Conservation (phyloP, 1,140 invertebrate genomes). For the Cephus cinctus region DNA sequence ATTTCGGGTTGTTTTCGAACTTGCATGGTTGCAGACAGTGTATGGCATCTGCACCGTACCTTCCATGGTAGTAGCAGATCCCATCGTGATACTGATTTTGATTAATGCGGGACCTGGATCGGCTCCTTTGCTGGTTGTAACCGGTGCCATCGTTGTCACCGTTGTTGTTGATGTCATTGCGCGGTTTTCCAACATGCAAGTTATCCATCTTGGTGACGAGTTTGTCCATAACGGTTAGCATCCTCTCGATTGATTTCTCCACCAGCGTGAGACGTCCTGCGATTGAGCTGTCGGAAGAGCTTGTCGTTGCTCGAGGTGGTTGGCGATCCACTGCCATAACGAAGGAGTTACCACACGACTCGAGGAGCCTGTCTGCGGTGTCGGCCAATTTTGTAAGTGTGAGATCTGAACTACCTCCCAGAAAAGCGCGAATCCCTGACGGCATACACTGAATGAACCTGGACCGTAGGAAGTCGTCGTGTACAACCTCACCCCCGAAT, state of each 20-base stretch:
- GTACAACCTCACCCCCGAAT: slow-evolving; percentile 12
- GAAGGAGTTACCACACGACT: background rate
- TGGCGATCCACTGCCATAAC: background rate
- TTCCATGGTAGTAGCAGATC: slow-evolving; percentile 1
- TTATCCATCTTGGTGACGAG: background rate
- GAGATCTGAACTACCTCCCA: background rate
- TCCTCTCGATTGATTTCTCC: too few relatives aligned
- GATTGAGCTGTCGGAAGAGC: too few relatives aligned
- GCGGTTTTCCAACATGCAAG: too few relatives aligned
- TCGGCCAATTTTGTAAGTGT: slow-evolving; percentile 2
- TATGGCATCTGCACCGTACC: background rate
- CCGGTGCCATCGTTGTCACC: background rate
- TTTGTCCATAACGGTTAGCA: too few relatives aligned
- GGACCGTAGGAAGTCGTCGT: slow-evolving; percentile 16
- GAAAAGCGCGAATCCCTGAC: background rate
- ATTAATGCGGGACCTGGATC: background rate
- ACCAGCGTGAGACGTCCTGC: too few relatives aligned
- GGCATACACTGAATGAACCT: slow-evolving; percentile 1
- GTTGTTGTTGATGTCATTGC: too few relatives aligned
- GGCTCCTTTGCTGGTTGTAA: background rate
- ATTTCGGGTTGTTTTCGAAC: background rate
- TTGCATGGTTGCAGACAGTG: background rate
- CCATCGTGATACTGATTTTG: background rate
- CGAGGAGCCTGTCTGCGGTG: slow-evolving; percentile 3
- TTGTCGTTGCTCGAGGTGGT: background rate